These are phyloP conservation scores for Cylloceria caligata DNA, from an alignment of 2,888 invertebrate genomes.

Conservation along the genomic window DNA sequence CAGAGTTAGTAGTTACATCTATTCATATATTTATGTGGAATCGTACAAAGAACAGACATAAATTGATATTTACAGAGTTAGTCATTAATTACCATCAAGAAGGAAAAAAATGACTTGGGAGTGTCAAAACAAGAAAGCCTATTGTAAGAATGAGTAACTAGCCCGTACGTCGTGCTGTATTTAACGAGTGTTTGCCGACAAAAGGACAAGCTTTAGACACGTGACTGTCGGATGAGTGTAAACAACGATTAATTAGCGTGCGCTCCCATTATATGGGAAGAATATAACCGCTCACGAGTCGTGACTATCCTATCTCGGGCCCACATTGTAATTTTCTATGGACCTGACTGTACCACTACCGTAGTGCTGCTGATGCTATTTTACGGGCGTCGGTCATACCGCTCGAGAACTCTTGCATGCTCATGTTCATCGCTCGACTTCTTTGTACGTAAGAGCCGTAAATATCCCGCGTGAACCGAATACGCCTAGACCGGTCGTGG, in stretches of 20 bases:
- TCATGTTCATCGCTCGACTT: slow-evolving; percentile 35
- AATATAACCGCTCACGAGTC: slow-evolving; percentile 64
- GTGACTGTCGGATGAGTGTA: slow-evolving; percentile 71
- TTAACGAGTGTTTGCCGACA: slow-evolving; percentile 68
- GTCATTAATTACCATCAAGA: neutral
- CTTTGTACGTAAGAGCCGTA: slow-evolving; percentile 68
- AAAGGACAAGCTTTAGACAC: slow-evolving; percentile 63
- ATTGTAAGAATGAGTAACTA: neutral
- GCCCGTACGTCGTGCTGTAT: slow-evolving; percentile 24
- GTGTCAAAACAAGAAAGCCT: slow-evolving; percentile 27
- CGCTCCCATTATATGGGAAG: slow-evolving; percentile 72
- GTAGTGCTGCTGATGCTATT: slow-evolving; percentile 37
- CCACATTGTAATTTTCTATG: slow-evolving; percentile 49
- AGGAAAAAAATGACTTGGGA: neutral
- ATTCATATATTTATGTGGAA: neutral
- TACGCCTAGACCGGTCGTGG: slow-evolving; percentile 80
- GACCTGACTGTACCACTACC: slow-evolving; percentile 12
- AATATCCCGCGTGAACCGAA: slow-evolving; percentile 67
- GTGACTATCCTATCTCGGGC: slow-evolving; percentile 48
- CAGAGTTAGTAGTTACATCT: neutral
- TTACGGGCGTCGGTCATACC: slow-evolving; percentile 8
- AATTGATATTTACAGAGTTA: neutral
- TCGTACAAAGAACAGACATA: neutral
- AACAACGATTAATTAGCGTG: slow-evolving; percentile 79
- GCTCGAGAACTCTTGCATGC: slow-evolving; percentile 29